Evolutionary conservation across 37 sponge, comb jelly and placozoan species (phyloP).

Genomic region (Haliclona indistincta): DNA sequence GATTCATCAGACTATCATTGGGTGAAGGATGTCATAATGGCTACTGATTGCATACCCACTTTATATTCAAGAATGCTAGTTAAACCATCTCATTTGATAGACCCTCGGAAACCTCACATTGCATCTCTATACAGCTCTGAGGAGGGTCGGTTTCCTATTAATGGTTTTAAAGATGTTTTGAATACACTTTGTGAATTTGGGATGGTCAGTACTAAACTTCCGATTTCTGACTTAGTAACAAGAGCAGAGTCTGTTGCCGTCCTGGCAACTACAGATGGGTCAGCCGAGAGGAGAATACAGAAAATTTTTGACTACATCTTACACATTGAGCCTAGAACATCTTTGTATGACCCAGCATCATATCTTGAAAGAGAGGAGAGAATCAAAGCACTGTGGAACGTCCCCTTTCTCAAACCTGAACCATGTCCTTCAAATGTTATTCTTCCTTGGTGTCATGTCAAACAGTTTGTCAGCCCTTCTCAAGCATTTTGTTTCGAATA

Average conservation of each 20-base stretch:
- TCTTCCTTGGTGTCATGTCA: constrained; percentile 46
- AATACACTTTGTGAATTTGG: constrained; percentile 16
- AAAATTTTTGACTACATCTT: too few relatives aligned
- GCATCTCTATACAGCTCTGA: constrained; percentile 7
- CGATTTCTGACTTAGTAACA: constrained; percentile 19
- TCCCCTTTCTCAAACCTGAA: constrained; percentile 35
- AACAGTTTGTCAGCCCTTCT: constrained; percentile 2
- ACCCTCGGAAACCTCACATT: constrained; percentile 11
- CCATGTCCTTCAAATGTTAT: constrained; percentile 15
- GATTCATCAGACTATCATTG: constrained; percentile 17
- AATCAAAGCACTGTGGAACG: background rate
- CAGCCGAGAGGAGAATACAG: too few relatives aligned
- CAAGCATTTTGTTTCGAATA: background rate
- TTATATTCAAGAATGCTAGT: background rate
- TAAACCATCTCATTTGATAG: constrained; percentile 28
- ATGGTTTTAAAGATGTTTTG: constrained; percentile 6
- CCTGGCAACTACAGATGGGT: too few relatives aligned
- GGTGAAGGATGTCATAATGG: constrained; percentile 19
- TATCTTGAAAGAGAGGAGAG: constrained; percentile 7
- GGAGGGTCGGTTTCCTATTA: constrained; percentile 57
- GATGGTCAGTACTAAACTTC: constrained; percentile 37
- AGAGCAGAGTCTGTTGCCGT: constrained; percentile 45
- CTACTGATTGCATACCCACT: constrained; percentile 30
- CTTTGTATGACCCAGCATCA: too few relatives aligned
- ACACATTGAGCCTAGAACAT: too few relatives aligned